Conservation (phyloP, 2,888 invertebrate species). For the Steinernema scapterisci region DNA sequence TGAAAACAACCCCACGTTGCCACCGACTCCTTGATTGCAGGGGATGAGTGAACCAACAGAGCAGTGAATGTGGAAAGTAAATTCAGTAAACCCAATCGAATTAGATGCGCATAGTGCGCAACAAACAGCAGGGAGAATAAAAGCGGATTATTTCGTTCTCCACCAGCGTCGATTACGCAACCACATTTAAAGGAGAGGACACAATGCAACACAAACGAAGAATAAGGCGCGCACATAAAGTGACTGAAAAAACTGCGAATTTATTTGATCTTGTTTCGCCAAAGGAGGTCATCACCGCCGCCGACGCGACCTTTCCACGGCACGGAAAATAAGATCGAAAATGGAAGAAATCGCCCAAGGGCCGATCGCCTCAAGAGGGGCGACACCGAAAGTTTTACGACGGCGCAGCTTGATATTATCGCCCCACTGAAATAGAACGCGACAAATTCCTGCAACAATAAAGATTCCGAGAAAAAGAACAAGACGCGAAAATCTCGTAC, state of each 20-base stretch:
- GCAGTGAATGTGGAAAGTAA: too few species aligned
- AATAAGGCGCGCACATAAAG: background rate
- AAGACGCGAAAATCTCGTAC: too few species aligned
- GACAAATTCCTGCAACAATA: background rate
- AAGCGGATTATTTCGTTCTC: too few species aligned
- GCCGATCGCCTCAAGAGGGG: background rate
- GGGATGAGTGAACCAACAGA: too few species aligned
- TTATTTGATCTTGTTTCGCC: constrained; percentile 7
- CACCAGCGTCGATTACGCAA: too few species aligned
- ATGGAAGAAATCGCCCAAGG: constrained; percentile 1
- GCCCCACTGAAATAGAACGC: background rate
- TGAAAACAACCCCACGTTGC: too few species aligned
- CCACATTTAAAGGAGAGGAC: too few species aligned
- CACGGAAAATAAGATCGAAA: constrained; percentile 6
- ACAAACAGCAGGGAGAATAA: too few species aligned
- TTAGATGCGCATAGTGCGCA: too few species aligned
- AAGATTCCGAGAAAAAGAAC: too few species aligned
- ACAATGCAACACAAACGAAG: background rate
- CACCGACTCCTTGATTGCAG: too few species aligned
- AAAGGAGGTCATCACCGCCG: constrained; percentile 22
- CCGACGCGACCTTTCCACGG: background rate
- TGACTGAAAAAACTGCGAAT: constrained; percentile 1
- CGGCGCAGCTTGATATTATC: background rate
- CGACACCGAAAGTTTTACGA: constrained; percentile 18
- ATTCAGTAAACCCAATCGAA: too few species aligned